Conservation (phyloP, 1,140 invertebrate genomes). For the Brachionus asplanchnoidis region DNA sequence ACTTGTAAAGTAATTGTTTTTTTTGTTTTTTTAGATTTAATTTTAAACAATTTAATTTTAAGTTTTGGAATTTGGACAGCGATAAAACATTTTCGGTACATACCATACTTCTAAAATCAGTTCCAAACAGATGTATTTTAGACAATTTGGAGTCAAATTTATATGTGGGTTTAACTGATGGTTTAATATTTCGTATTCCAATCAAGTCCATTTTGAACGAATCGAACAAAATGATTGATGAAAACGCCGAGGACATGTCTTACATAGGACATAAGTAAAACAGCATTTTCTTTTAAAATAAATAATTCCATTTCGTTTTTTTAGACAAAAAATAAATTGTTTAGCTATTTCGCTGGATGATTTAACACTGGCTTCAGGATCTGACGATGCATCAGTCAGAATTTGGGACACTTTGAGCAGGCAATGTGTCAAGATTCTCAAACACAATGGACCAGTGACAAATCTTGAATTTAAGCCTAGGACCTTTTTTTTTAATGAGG, state of each 20-base stretch:
- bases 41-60: not conserved
- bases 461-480: slow-evolving; percentile 17
- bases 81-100: not conserved
- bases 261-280: slow-evolving; percentile 29
- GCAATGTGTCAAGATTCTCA: slow-evolving; percentile 16
- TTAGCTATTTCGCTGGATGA: slow-evolving; percentile 29
- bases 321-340: slow-evolving; percentile 34
- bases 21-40: not conserved
- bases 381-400: not conserved
- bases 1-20: slow-evolving; percentile 10
- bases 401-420: slow-evolving; percentile 37
- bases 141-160: slow-evolving; percentile 18
- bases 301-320: not conserved
- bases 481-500: slow-evolving; percentile 35
- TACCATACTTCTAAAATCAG: not conserved
- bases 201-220: slow-evolving; percentile 26
- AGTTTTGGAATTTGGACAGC: slow-evolving; percentile 33
- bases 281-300: not conserved
- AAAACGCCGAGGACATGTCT: not conserved
- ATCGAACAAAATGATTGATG: slow-evolving; percentile 11
- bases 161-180: slow-evolving; percentile 7
- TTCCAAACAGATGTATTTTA: not conserved
- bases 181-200: not conserved
- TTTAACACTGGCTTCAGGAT: slow-evolving; percentile 22
- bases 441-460: slow-evolving; percentile 21